phyloP scores from a whole-genome alignment of 2,797 vertebrate species.

The Trachurus trachurus region DNA sequence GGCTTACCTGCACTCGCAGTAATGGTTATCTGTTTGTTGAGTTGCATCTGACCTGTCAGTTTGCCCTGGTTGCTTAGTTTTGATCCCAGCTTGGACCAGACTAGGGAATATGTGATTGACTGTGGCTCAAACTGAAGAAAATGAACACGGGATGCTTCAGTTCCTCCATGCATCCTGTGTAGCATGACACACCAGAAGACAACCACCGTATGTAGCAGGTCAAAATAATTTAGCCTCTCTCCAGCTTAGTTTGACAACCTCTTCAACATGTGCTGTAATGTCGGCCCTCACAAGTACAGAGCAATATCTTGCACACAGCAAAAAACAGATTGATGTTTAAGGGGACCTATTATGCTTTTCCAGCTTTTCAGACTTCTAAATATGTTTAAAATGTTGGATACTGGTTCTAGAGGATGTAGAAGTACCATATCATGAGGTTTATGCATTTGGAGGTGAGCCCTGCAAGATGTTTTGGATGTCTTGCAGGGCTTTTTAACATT shows the following conservation, averaged over 20 bases:
- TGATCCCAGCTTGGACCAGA: not conserved
- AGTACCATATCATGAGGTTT: no score
- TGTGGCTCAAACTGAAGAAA: not conserved
- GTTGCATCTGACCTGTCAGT: not conserved
- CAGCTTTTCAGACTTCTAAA: no score
- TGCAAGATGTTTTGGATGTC: no score
- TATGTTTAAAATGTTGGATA: no score
- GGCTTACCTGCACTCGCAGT: conserved; percentile 23
- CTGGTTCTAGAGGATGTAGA: no score
- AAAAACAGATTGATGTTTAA: not conserved
- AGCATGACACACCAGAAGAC: not conserved
- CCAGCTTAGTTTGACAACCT: not conserved
- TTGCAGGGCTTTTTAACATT: no score
- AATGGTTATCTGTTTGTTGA: conserved; percentile 1
- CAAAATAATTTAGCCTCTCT: not conserved
- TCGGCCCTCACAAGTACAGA: not conserved
- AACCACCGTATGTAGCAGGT: not conserved
- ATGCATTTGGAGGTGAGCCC: no score
- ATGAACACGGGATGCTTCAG: not conserved
- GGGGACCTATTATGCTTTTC: no score
- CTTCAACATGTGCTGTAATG: not conserved
- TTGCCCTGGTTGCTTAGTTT: not conserved
- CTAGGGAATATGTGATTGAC: not conserved
- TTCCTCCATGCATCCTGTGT: not conserved
- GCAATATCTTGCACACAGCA: not conserved